Evolutionary conservation across 2,888 invertebrate species (phyloP).

Genomic region (Bugulina stolonifera): DNA sequence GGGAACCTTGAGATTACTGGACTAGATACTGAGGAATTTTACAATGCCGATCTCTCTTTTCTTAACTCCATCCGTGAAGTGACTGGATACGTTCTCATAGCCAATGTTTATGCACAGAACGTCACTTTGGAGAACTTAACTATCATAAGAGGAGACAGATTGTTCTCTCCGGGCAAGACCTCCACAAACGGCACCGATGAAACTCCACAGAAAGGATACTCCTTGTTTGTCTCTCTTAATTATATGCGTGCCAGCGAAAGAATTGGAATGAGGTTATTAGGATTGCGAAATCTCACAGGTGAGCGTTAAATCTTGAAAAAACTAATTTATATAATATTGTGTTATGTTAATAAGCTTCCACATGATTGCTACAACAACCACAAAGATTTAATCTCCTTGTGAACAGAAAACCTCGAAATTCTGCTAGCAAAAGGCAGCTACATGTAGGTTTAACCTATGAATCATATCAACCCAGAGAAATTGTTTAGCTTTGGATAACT

Average conservation of each 20-base stretch:
- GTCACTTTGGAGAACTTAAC: slow-evolving; percentile 81
- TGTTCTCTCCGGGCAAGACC: slow-evolving; percentile 63
- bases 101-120: slow-evolving; percentile 77
- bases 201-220: slow-evolving; percentile 33
- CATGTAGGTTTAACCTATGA: no score
- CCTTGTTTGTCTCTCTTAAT: slow-evolving; percentile 45
- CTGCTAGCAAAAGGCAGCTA: no score
- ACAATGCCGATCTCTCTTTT: slow-evolving; percentile 76
- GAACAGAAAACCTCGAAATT: no score
- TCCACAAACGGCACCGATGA: neutral
- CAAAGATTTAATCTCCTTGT: no score
- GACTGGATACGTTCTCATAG: slow-evolving; percentile 91
- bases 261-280: slow-evolving; percentile 20
- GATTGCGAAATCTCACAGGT: slow-evolving; percentile 8
- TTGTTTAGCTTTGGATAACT: no score
- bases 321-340: no score
- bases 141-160: slow-evolving; percentile 85
- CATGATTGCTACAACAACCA: no score
- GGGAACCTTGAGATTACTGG: slow-evolving; percentile 96
- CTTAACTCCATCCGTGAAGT: slow-evolving; percentile 84
- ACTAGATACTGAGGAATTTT: slow-evolving; percentile 60
- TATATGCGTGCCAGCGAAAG: slow-evolving; percentile 27
- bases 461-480: no score
- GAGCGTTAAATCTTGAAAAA: no score
- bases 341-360: no score